A percentile compares a stretch with the other conserved stretches of the same genome.
phyloP scores from a whole-genome alignment of 2,888 invertebrate genomes.

The Catocala fraxini region DNA sequence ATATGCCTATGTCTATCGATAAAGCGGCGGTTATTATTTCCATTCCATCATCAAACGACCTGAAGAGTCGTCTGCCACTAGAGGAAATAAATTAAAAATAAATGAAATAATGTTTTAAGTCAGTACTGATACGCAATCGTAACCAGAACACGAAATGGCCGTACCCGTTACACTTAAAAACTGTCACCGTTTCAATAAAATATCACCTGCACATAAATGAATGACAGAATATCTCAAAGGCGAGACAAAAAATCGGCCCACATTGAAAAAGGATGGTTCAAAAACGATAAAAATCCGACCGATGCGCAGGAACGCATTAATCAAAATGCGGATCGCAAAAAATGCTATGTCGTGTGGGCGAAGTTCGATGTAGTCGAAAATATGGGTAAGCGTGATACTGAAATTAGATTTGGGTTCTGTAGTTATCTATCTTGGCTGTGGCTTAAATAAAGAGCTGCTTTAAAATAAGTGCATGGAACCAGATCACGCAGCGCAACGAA shows the following conservation, averaged over 20 bases:
- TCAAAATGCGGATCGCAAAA: conserved; percentile 81
- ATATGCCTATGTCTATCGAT: no score
- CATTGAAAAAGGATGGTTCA: conserved; percentile 69
- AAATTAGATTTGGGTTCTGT: conserved; percentile 43
- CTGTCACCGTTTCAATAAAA: conserved; percentile 33
- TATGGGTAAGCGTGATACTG: conserved; percentile 19
- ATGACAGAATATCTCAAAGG: conserved; percentile 51
- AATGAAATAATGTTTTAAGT: background rate
- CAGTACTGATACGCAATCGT: background rate
- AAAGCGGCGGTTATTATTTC: no score
- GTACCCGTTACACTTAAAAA: conserved; percentile 24
- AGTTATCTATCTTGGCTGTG: conserved; percentile 2
- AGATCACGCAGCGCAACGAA: no score
- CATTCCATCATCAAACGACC: no score
- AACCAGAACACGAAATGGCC: background rate
- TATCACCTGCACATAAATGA: conserved; percentile 50
- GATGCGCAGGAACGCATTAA: conserved; percentile 67
- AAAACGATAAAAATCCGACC: conserved; percentile 75
- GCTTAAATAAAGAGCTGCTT: no score
- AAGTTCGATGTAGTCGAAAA: conserved; percentile 49
- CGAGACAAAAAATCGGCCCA: conserved; percentile 54
- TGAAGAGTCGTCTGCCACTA: no score
- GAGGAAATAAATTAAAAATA: background rate
- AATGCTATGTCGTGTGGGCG: conserved; percentile 68
- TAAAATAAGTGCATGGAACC: no score